phyloP scores from a whole-genome alignment of 1,140 invertebrate species.

The Tetraneura akinire region DNA sequence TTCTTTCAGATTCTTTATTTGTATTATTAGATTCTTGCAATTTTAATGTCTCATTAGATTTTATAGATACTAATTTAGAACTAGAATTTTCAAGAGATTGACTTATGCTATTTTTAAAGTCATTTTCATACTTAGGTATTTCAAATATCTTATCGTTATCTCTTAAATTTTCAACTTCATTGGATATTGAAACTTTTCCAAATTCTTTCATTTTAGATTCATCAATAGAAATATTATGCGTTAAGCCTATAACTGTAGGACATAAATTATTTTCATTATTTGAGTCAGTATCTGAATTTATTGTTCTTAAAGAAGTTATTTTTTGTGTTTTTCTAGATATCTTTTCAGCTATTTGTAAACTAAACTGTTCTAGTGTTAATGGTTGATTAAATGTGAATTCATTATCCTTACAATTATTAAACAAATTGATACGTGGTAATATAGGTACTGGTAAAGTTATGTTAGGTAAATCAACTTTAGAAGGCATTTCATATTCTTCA shows the following conservation, averaged over 20 bases:
- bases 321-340: constrained; percentile 9
- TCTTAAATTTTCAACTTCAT: background rate
- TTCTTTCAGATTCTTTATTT: background rate
- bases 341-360: constrained; percentile 34
- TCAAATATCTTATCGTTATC: background rate
- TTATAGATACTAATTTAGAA: background rate
- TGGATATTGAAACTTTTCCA: background rate
- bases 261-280: background rate
- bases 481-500: constrained; percentile 23
- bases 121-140: background rate
- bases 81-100: background rate
- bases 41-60: background rate
- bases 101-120: background rate
- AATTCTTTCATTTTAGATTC: background rate
- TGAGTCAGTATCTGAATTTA: background rate
- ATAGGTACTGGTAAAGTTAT: constrained; percentile 13
- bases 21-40: background rate
- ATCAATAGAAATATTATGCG: background rate
- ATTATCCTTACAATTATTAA: background rate
- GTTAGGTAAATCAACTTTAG: constrained; percentile 38
- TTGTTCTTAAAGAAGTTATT: background rate
- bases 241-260: background rate
- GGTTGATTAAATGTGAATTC: constrained; percentile 45
- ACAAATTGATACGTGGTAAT: constrained; percentile 36
- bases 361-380: constrained; percentile 44